phyloP scores from a whole-genome alignment of 2,797 vertebrate species.

The Rousettus madagascariensis region DNA sequence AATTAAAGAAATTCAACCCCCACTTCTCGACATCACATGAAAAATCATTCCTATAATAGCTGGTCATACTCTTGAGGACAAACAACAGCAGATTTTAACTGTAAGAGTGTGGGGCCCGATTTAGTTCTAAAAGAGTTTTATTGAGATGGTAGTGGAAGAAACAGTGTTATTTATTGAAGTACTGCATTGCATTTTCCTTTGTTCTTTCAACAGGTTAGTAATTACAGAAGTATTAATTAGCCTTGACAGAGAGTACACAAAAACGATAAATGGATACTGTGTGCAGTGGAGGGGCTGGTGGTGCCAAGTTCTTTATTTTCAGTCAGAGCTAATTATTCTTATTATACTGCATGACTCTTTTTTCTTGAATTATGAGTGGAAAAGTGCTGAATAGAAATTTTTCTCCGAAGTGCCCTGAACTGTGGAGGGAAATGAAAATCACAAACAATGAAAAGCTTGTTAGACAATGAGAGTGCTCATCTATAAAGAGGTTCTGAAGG shows the following conservation, averaged over 20 bases:
- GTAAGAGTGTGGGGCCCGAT: neutral
- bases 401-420: conserved; percentile 82
- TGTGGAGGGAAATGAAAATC: conserved; percentile 83
- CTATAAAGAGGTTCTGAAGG: conserved; percentile 81
- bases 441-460: conserved; percentile 84
- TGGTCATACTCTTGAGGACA: conserved; percentile 11
- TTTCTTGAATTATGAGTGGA: conserved; percentile 87
- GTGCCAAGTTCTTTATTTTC: conserved; percentile 85
- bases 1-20: neutral
- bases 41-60: conserved; percentile 19
- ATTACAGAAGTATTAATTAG: conserved; percentile 86
- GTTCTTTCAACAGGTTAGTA: conserved; percentile 88
- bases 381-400: conserved; percentile 85
- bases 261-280: conserved; percentile 82
- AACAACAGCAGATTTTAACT: neutral
- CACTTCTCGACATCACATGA: neutral
- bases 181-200: conserved; percentile 81
- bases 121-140: conserved; percentile 58
- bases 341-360: conserved; percentile 85
- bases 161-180: conserved; percentile 64
- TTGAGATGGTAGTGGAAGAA: conserved; percentile 73
- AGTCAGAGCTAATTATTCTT: conserved; percentile 86
- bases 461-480: conserved; percentile 83
- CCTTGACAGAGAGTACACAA: conserved; percentile 84
- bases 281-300: conserved; percentile 77